These are phyloP conservation scores for Oedothorax gibbosus DNA, from an alignment of 1,140 invertebrate genomes.

Conservation along the genomic window DNA sequence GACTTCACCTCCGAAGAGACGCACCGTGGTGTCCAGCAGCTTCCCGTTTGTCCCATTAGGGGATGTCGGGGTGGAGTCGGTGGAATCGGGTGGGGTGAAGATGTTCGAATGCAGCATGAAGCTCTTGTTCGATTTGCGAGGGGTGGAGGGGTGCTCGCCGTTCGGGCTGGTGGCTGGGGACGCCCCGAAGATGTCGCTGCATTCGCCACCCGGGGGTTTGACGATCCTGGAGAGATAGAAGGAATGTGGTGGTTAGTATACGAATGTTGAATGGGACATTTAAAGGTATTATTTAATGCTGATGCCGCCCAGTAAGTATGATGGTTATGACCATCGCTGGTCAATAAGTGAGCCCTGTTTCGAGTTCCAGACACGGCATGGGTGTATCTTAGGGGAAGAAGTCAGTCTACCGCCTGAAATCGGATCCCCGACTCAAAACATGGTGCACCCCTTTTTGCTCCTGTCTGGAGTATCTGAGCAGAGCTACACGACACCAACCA, in stretches of 20 bases:
- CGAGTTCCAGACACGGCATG: too few relatives aligned
- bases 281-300: too few relatives aligned
- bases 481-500: too few relatives aligned
- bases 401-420: too few relatives aligned
- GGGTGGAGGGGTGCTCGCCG: slow-evolving; percentile 49
- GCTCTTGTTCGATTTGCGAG: slow-evolving; percentile 39
- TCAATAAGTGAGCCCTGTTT: too few relatives aligned
- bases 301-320: too few relatives aligned
- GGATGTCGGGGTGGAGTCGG: not conserved
- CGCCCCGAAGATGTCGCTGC: slow-evolving; percentile 73
- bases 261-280: not conserved
- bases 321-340: too few relatives aligned
- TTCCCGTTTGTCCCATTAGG: not conserved
- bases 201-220: slow-evolving; percentile 77
- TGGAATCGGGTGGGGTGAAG: slow-evolving; percentile 37
- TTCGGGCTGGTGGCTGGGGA: slow-evolving; percentile 64
- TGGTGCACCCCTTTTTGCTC: too few relatives aligned
- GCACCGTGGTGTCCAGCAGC: slow-evolving; percentile 21
- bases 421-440: too few relatives aligned
- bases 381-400: too few relatives aligned
- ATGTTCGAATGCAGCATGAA: slow-evolving; percentile 53
- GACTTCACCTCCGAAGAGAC: slow-evolving; percentile 46
- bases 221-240: slow-evolving; percentile 71
- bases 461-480: too few relatives aligned
- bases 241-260: not conserved